A percentile compares a stretch with the other conserved stretches of the same genome.
Conservation (phyloP, 1,140 invertebrate genomes). For the Drosophila sturtevanti region DNA sequence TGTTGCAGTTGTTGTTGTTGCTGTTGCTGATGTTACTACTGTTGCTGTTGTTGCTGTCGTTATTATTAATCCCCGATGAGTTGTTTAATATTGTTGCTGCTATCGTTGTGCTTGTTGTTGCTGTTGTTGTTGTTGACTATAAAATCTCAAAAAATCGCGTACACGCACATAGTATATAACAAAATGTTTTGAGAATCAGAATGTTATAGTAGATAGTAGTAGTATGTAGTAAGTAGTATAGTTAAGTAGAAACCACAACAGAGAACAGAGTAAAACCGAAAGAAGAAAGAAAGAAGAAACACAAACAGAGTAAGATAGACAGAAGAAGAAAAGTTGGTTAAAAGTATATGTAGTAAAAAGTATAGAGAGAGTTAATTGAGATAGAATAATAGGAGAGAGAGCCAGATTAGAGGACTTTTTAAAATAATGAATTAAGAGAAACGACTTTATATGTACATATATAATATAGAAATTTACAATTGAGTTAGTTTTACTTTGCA, state of each 20-base stretch:
- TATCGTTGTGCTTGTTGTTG: slow-evolving; percentile 50
- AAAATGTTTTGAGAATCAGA: slow-evolving; percentile 41
- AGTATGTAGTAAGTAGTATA: neutral
- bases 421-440: slow-evolving; percentile 37
- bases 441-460: too few species aligned
- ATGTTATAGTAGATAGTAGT: slow-evolving; percentile 22
- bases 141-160: slow-evolving; percentile 57
- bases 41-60: slow-evolving; percentile 53
- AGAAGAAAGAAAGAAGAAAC: slow-evolving; percentile 68
- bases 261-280: slow-evolving; percentile 60
- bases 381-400: slow-evolving; percentile 39
- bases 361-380: slow-evolving; percentile 21
- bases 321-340: slow-evolving; percentile 47
- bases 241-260: slow-evolving; percentile 47
- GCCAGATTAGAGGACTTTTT: slow-evolving; percentile 27
- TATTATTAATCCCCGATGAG: slow-evolving; percentile 56
- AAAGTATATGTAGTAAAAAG: slow-evolving; percentile 49
- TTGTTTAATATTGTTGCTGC: slow-evolving; percentile 51
- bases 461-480: slow-evolving; percentile 2
- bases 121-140: slow-evolving; percentile 63
- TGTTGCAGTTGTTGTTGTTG: slow-evolving; percentile 39
- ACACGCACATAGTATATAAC: slow-evolving; percentile 24
- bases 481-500: neutral
- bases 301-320: slow-evolving; percentile 70
- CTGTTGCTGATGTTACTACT: slow-evolving; percentile 30